Base-by-base conservation (phyloP, 2,888 invertebrate genomes). In the Drosophila macrospina region DNA sequence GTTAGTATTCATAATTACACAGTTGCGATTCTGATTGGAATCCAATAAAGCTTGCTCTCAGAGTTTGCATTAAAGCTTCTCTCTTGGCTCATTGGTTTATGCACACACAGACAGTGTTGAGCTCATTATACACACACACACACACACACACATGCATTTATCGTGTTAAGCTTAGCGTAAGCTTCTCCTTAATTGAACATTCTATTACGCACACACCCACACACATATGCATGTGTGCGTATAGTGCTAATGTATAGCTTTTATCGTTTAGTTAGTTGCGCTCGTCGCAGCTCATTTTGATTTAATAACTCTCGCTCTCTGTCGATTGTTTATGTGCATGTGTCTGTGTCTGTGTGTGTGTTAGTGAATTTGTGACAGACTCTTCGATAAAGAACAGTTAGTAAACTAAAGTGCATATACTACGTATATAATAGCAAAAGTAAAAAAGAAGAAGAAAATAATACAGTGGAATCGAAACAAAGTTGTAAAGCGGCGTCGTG, bases 381-480 rank as follows among this genome's bases (percentile, higher is more conserved):
- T 52, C 42, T 69, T 73, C 69, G 73, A 74, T 65, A 65, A 77
- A 77, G 78, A 77, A 77, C 74, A 61, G 74, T 75, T 77, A 61
- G 56, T 57, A 28, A 44, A 64, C 30, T 32, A 60, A 63, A 47
- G 8, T 44, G 51, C 55, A 69, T 30, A 56, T 26, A 60, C 20
- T 13, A 13, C 36, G 50, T 51, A 37, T 8, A 34, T 13, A 62
- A 73, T 8, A 30, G 59, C 48, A 11, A 26, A 45, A 41, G 20
- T 1, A 47, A 28, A 32, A 16, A 11, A 10, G 42, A 4, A 32
- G 20, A 11, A 10, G 37, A 4, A 28, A 15, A 16, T 36, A 30
- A 10, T 54, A 54, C 51, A 55, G 15, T 59, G 69, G 62, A 78
- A 73, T 34, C 47, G 65, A 74, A 76, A 78, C 78, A 74, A 57